phyloP scores from a whole-genome alignment of 2,888 invertebrate species.

The Alsophila aescularia region DNA sequence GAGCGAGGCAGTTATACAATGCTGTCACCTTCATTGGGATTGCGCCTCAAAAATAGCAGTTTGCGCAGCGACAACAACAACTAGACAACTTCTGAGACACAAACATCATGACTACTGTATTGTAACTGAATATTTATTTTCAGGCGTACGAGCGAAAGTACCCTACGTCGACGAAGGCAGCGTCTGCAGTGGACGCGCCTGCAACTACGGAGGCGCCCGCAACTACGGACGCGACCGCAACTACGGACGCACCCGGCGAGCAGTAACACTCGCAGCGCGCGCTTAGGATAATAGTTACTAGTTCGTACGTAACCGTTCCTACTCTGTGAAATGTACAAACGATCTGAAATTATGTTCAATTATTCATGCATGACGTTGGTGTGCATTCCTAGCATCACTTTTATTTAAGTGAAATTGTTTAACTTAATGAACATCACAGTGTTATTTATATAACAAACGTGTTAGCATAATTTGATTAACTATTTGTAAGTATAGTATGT shows the following conservation, averaged over 20 bases:
- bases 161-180: too few species aligned
- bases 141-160: slow-evolving; percentile 69
- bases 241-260: neutral
- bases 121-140: slow-evolving; percentile 31
- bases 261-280: too few species aligned
- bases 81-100: slow-evolving; percentile 3
- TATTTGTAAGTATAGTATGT: slow-evolving; percentile 63
- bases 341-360: slow-evolving; percentile 45
- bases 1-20: too few species aligned
- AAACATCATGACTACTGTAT: neutral
- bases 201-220: neutral
- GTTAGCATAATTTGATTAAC: slow-evolving; percentile 47
- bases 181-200: slow-evolving; percentile 27
- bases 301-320: slow-evolving; percentile 51
- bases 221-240: neutral
- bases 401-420: slow-evolving; percentile 49
- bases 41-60: too few species aligned
- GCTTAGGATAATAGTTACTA: slow-evolving; percentile 23
- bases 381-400: slow-evolving; percentile 41
- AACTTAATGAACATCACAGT: slow-evolving; percentile 35
- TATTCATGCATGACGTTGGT: slow-evolving; percentile 36
- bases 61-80: too few species aligned
- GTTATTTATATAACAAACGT: slow-evolving; percentile 46
- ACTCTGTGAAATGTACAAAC: slow-evolving; percentile 49
- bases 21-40: too few species aligned